Conservation (phyloP, 2,888 invertebrate species). For the Pomacea canaliculata region DNA sequence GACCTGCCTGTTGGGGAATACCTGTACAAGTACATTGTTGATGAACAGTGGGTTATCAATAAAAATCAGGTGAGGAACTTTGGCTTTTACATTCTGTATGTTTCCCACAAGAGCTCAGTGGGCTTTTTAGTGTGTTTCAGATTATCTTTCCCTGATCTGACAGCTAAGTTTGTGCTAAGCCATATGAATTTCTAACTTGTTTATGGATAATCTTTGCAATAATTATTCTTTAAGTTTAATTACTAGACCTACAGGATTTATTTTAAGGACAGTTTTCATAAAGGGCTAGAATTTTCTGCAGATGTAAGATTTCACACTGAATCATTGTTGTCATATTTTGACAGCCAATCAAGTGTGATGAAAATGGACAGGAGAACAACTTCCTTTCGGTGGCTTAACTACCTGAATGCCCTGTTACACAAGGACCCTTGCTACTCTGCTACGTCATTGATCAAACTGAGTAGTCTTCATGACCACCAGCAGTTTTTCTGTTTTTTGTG, state of each 20-base stretch:
- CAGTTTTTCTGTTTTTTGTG: too few species aligned
- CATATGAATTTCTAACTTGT: background rate
- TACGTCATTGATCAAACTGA: background rate
- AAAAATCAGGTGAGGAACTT: constrained; percentile 46
- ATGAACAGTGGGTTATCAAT: constrained; percentile 58
- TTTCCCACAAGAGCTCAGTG: background rate
- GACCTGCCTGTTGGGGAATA: constrained; percentile 57
- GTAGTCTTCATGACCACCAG: background rate
- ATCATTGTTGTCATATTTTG: background rate
- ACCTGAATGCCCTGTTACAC: background rate
- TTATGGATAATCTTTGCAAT: too few species aligned
- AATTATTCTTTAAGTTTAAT: too few species aligned
- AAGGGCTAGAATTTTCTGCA: too few species aligned
- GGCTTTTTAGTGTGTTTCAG: background rate
- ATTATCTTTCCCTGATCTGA: background rate
- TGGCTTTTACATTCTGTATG: background rate
- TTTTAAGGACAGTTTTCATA: too few species aligned
- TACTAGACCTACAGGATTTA: too few species aligned
- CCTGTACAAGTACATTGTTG: constrained; percentile 55
- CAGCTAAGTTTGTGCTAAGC: background rate
- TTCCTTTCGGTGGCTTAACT: constrained; percentile 38
- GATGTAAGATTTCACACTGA: too few species aligned
- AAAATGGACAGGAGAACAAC: constrained; percentile 53
- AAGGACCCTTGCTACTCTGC: background rate
- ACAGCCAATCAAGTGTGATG: constrained; percentile 49